Evolutionary conservation across 53 echinoderm and acorn worm genomes (phyloP), one percentile per base, ranked within the genome.

Genomic region (Paelopatides confundens): DNA sequence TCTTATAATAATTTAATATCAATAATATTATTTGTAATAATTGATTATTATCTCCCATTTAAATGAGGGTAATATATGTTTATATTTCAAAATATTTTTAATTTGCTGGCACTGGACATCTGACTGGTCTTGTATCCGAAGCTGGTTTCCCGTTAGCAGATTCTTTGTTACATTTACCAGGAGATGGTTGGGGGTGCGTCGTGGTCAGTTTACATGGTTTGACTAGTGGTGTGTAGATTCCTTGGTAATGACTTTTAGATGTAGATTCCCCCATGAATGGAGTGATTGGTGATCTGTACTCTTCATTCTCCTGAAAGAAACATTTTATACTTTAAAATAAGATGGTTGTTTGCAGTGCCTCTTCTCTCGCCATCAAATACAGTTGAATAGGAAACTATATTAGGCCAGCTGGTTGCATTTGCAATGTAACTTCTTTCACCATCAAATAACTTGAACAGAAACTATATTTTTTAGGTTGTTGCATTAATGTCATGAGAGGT

Each of bases 151-250:
- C 94, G 58, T 58, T 4, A 2, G 92, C 91, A 21, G 93, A 87
- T 26, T 87, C 48, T 52, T 65, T 86, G 74, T 77, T 81, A 65
- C 87, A 85, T 28, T 58, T 91, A 37, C 85, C 94, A 1, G 93
- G 74, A n/a, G 95, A 91, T 10, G 98, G 94, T 77, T 86, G 90
- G 14, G 95, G 94, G 54, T 95, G 90, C 65, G 37, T 81, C 5
- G 68, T 35, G 27, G 99, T 95, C n/a, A n/a, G n/a, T 39, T 87
- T 88, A 88, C 92, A 95, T n/a, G 94, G 92, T 62, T 94, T 95
- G 24, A 95, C 94, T 5, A 95, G 94, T 7, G 89, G 77, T 24
- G 89, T 91, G 35, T 76, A 90, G 29, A 85, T 86, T 2, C 99
- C 99, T 28, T 90, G 87, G 93, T 93, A 99, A 76, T 99, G 99